Conservation (phyloP, 2,888 invertebrate species). For the Podabrus alpinus region DNA sequence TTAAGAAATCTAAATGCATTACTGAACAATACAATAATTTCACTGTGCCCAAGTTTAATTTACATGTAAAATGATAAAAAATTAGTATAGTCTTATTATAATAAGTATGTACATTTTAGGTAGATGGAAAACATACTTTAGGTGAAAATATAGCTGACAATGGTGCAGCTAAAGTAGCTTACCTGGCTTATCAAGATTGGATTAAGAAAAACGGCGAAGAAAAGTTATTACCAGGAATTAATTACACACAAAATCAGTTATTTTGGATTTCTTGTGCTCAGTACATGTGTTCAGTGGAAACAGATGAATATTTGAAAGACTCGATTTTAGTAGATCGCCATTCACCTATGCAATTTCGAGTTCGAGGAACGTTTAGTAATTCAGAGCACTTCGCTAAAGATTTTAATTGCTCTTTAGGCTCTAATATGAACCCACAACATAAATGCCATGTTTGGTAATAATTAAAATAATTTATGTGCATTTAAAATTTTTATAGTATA, state of each 20-base stretch:
- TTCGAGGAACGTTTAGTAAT: conserved; percentile 62
- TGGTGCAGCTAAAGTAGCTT: conserved; percentile 72
- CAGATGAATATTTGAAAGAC: conserved; percentile 64
- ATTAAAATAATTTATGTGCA: neutral
- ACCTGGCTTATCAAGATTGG: conserved; percentile 68
- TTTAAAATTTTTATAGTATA: neutral
- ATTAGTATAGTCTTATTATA: neutral
- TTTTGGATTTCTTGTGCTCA: conserved; percentile 72
- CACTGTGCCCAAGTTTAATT: neutral
- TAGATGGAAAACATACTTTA: conserved; percentile 85
- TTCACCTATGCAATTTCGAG: conserved; percentile 64
- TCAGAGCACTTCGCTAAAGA: conserved; percentile 60
- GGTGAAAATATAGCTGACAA: conserved; percentile 93
- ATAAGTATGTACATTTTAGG: conserved; percentile 56
- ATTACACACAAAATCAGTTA: conserved; percentile 64
- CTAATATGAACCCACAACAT: conserved; percentile 60
- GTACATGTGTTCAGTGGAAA: conserved; percentile 81
- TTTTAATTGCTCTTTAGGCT: conserved; percentile 59
- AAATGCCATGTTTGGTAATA: conserved; percentile 64
- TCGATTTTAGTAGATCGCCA: conserved; percentile 76
- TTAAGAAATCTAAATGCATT: neutral
- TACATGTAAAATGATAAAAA: neutral
- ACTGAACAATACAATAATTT: neutral
- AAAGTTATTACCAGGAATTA: conserved; percentile 69
- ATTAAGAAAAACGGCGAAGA: conserved; percentile 67